These are phyloP conservation scores for Stenichneumon culpator DNA, from an alignment of 2,888 invertebrate species.

Conservation along the genomic window DNA sequence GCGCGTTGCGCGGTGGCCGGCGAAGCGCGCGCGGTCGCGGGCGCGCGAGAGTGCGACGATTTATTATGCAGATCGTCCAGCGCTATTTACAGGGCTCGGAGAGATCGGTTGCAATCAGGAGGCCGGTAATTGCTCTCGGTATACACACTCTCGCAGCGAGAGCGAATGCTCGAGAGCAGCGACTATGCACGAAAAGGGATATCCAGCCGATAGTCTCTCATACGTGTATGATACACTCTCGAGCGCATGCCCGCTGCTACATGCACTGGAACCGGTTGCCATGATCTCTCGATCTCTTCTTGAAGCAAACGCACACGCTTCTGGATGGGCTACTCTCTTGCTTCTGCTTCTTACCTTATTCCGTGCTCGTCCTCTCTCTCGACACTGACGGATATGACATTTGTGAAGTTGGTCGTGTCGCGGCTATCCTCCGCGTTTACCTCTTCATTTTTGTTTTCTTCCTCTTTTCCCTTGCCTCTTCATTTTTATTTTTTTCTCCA, in stretches of 20 bases:
- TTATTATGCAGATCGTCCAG: conserved; percentile 74
- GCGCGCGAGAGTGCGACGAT: conserved; percentile 64
- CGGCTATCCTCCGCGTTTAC: conserved; percentile 41
- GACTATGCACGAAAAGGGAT: conserved; percentile 41
- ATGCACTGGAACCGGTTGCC: conserved; percentile 63
- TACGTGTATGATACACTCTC: conserved; percentile 23
- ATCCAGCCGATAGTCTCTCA: conserved; percentile 48
- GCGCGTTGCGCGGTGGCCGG: conserved; percentile 54
- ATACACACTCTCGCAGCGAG: conserved; percentile 28
- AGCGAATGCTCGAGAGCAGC: neutral
- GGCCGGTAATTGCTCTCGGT: conserved; percentile 73
- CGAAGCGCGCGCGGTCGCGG: neutral
- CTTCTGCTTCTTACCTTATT: conserved; percentile 34
- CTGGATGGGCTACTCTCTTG: conserved; percentile 44
- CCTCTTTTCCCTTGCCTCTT: conserved; percentile 18
- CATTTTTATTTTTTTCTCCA: conserved; percentile 21
- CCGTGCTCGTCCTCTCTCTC: conserved; percentile 61
- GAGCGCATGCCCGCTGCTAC: conserved; percentile 43
- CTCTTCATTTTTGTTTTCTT: conserved; percentile 27
- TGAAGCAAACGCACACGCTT: conserved; percentile 51
- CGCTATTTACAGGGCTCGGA: conserved; percentile 71
- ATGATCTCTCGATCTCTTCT: conserved; percentile 58
- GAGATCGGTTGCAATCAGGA: conserved; percentile 73
- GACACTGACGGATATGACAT: conserved; percentile 84
- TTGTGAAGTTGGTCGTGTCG: conserved; percentile 78